phyloP scores from a whole-genome alignment of 2,888 invertebrate species.

The Drosophila colorata region DNA sequence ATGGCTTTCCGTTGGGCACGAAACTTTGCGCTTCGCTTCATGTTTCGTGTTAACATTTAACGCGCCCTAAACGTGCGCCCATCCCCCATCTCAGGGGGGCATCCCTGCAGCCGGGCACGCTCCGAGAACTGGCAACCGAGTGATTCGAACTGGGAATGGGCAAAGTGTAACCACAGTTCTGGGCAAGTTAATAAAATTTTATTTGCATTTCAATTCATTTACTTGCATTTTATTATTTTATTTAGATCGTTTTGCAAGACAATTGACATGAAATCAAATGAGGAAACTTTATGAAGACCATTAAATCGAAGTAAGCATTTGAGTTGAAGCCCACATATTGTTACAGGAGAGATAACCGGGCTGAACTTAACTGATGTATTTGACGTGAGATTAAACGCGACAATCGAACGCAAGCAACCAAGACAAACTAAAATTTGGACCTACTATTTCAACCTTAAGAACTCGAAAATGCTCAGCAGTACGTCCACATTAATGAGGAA shows the following conservation, averaged over 20 bases:
- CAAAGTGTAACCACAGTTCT: constrained; percentile 37
- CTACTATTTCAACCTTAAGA: not conserved
- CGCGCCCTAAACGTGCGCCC: constrained; percentile 59
- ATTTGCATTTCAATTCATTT: constrained; percentile 78
- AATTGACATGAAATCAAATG: constrained; percentile 77
- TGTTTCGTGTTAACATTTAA: constrained; percentile 73
- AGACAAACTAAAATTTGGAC: not conserved
- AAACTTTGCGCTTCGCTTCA: constrained; percentile 47
- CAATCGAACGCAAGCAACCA: not conserved
- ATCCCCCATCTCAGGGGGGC: not conserved
- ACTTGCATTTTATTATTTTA: constrained; percentile 75
- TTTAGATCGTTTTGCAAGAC: constrained; percentile 60
- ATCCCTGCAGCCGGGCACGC: constrained; percentile 4
- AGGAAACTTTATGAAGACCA: constrained; percentile 61
- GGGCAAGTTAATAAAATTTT: constrained; percentile 72
- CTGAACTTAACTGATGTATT: too few relatives aligned
- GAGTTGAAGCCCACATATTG: not conserved
- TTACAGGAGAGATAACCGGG: too few relatives aligned
- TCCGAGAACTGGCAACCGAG: constrained; percentile 5
- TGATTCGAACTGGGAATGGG: constrained; percentile 3
- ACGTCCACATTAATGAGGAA: not conserved
- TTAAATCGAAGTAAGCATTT: constrained; percentile 40
- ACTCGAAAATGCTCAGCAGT: not conserved
- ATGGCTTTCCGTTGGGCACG: constrained; percentile 54
- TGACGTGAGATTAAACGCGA: too few relatives aligned